Conservation (phyloP, 2,888 invertebrate genomes). For the Lamellibrachia satsuma region DNA sequence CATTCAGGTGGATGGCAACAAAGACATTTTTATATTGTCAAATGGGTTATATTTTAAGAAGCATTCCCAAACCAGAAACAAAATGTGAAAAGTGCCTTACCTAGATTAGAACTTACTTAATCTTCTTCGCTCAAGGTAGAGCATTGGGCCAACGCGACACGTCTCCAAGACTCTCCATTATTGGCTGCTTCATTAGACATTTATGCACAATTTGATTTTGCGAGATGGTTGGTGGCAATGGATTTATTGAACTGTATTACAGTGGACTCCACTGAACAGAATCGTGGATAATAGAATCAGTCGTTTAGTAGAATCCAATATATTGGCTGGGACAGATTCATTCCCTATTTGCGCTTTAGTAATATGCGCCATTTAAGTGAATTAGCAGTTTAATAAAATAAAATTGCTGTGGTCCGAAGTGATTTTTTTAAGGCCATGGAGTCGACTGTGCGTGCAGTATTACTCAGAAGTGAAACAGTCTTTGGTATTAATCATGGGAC, state of each 20-base stretch:
- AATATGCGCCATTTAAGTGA: no score
- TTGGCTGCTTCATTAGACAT: background rate
- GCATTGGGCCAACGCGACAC: no score
- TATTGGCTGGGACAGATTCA: no score
- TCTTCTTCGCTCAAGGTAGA: no score
- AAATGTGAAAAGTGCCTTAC: background rate
- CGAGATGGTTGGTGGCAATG: background rate
- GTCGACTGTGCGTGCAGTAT: background rate
- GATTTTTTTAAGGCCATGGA: no score
- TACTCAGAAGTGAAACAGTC: background rate
- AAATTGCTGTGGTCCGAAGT: no score
- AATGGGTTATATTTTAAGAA: background rate
- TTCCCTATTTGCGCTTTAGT: no score
- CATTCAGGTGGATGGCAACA: background rate
- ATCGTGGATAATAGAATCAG: no score
- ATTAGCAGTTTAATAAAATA: no score
- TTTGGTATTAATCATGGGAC: background rate
- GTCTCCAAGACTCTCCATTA: no score
- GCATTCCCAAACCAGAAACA: background rate
- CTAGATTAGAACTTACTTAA: background rate
- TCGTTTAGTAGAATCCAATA: no score
- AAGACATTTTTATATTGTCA: background rate
- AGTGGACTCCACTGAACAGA: background rate
- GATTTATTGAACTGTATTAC: background rate
- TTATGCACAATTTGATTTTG: background rate